phyloP scores from a whole-genome alignment of 2,888 invertebrate genomes.

The Drosophila koepferae region DNA sequence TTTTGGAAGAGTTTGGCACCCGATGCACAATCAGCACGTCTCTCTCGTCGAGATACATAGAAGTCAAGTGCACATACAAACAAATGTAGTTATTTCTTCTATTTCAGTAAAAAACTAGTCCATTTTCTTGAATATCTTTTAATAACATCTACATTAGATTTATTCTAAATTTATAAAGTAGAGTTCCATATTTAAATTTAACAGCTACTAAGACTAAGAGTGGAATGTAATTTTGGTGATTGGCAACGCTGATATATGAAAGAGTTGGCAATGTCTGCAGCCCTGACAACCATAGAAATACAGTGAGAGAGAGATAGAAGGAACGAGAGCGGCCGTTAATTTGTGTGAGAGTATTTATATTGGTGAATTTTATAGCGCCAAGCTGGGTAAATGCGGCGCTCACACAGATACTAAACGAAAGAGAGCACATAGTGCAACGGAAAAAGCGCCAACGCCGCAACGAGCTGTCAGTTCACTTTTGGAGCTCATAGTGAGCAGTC shows the following conservation, averaged over 20 bases:
- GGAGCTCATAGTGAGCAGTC: constrained; percentile 58
- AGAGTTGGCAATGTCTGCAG: constrained; percentile 34
- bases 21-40: background rate
- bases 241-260: constrained; percentile 26
- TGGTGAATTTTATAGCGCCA: constrained; percentile 35
- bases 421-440: constrained; percentile 59
- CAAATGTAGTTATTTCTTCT: background rate
- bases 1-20: background rate
- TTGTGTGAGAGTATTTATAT: constrained; percentile 13
- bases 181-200: constrained; percentile 18
- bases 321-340: background rate
- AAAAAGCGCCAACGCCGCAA: constrained; percentile 64
- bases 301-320: background rate
- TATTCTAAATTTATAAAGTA: background rate
- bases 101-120: background rate
- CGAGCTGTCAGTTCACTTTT: constrained; percentile 55
- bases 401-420: constrained; percentile 39
- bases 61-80: background rate
- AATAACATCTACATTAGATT: background rate
- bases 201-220: constrained; percentile 3
- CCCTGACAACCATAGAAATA: constrained; percentile 9
- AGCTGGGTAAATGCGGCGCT: constrained; percentile 7
- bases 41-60: background rate
- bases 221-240: background rate
- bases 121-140: background rate